Conservation (phyloP, 2,888 invertebrate genomes). For the Ormyrus rosae region DNA sequence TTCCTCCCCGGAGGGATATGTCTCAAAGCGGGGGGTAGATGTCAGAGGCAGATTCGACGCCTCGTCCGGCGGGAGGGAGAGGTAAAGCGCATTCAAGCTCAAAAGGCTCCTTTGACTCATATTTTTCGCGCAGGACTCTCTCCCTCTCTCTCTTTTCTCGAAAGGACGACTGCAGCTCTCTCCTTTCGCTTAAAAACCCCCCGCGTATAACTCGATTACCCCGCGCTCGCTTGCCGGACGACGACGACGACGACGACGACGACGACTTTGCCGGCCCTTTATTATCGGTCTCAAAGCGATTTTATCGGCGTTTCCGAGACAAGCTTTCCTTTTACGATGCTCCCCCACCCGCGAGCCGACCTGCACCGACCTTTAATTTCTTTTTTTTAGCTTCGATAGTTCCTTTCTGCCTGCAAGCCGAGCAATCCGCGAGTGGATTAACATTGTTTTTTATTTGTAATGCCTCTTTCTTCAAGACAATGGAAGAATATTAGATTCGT, state of each 20-base stretch:
- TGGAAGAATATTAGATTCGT: too few relatives aligned
- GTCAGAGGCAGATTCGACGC: too few relatives aligned
- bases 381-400: too few relatives aligned
- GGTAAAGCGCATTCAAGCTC: not conserved
- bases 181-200: slow-evolving; percentile 15
- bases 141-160: slow-evolving; percentile 58
- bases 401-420: too few relatives aligned
- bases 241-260: slow-evolving; percentile 38
- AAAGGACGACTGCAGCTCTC: slow-evolving; percentile 7
- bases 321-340: not conserved
- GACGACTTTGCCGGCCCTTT: slow-evolving; percentile 64
- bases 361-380: too few relatives aligned
- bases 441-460: too few relatives aligned
- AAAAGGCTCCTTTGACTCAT: slow-evolving; percentile 55
- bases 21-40: too few relatives aligned
- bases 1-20: too few relatives aligned
- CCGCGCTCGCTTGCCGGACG: slow-evolving; percentile 5
- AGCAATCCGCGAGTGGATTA: too few relatives aligned
- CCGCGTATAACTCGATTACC: slow-evolving; percentile 68
- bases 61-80: too few relatives aligned
- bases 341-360: too few relatives aligned
- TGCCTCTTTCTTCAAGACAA: too few relatives aligned
- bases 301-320: slow-evolving; percentile 57
- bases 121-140: slow-evolving; percentile 53
- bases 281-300: slow-evolving; percentile 69